Conservation (phyloP, 2,113 vertebrate species). For the Vireo altiloquus region DNA sequence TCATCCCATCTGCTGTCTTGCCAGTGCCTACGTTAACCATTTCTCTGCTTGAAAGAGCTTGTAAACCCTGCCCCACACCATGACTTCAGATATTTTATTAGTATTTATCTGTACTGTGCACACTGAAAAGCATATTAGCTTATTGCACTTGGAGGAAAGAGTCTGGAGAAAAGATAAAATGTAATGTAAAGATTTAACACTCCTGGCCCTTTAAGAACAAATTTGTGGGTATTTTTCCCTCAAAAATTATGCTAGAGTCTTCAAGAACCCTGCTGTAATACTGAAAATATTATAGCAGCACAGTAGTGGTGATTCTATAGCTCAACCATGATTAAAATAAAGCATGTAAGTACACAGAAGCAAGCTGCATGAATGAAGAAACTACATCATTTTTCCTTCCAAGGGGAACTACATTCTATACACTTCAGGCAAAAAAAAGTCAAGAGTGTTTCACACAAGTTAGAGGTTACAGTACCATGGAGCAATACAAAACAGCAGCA, state of each 20-base stretch:
- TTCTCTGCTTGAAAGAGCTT: neutral
- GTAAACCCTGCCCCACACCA: neutral
- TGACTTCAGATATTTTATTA: neutral
- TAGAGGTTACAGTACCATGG: neutral
- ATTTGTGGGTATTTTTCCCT: rapidly evolving
- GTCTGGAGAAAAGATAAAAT: neutral
- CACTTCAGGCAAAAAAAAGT: neutral
- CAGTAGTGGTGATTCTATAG: neutral
- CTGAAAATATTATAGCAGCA: neutral
- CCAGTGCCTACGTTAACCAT: neutral
- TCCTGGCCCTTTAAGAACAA: neutral
- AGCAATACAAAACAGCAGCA: neutral
- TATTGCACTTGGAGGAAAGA: neutral
- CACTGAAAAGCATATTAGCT: neutral
- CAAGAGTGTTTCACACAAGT: neutral
- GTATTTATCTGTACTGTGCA: neutral
- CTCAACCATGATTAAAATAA: neutral
- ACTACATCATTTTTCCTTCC: neutral
- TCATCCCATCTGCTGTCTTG: conserved; percentile 49
- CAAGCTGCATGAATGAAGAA: neutral
- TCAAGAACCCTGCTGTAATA: neutral
- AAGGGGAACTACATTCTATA: neutral
- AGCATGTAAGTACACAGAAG: neutral
- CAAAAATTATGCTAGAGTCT: neutral
- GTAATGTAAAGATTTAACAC: neutral